Conservation (phyloP, 2,113 vertebrate genomes). For the Rhea pennata region DNA sequence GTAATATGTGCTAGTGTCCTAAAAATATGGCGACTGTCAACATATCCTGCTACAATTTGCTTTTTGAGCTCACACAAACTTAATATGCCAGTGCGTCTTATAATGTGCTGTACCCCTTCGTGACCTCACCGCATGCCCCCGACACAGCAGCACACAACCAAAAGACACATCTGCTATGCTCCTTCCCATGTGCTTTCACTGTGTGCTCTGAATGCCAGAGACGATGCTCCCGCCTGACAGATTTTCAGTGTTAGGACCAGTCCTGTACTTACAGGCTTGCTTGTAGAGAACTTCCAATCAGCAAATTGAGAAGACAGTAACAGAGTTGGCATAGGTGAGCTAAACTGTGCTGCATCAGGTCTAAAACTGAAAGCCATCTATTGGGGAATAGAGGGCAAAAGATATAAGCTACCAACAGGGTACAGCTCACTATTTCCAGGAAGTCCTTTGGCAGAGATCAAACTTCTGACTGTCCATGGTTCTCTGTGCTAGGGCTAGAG, state of each 20-base stretch:
- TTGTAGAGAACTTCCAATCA: background rate
- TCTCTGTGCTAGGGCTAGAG: background rate
- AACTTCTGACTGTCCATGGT: background rate
- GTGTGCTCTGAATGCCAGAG: rapidly evolving
- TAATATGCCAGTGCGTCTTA: background rate
- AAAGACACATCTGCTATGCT: background rate
- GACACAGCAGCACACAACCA: rapidly evolving
- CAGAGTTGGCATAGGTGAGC: background rate
- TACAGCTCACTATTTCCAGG: background rate
- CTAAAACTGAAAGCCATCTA: background rate
- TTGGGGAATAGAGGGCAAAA: background rate
- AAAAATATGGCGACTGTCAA: background rate
- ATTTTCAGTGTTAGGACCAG: background rate
- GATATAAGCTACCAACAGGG: background rate
- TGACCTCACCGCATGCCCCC: background rate
- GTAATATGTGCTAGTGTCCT: background rate
- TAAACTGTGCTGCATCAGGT: rapidly evolving
- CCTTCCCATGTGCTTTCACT: rapidly evolving
- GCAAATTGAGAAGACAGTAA: background rate
- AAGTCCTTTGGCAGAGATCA: background rate
- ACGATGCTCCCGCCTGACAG: background rate
- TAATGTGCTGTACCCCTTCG: background rate
- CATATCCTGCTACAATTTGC: background rate
- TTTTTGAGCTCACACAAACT: background rate
- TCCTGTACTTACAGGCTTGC: background rate